These are phyloP conservation scores for Calosoma granatense DNA, from an alignment of 1,140 invertebrate genomes.

Conservation along the genomic window DNA sequence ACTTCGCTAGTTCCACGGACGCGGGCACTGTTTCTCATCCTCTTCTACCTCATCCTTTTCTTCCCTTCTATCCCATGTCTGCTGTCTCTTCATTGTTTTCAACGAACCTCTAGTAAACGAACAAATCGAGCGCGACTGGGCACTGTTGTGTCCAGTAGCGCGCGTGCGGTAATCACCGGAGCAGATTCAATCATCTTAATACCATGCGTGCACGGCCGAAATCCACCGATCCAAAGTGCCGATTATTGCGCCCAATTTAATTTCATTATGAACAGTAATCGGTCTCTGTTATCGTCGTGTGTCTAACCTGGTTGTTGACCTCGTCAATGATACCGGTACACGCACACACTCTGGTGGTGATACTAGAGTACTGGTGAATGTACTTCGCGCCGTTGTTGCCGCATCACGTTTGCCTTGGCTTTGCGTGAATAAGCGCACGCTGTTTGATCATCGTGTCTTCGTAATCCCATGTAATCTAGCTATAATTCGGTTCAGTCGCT, in stretches of 20 bases:
- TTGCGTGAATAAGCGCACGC: background rate
- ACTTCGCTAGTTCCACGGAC: background rate
- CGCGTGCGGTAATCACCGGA: background rate
- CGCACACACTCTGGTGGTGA: no score
- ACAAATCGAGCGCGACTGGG: background rate
- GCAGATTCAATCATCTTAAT: background rate
- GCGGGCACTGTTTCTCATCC: no score
- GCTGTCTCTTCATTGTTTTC: background rate
- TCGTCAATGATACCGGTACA: no score
- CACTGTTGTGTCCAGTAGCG: no score
- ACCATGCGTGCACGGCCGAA: background rate
- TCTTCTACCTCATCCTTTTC: background rate
- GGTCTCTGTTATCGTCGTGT: no score
- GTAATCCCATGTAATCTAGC: background rate
- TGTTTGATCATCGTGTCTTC: background rate
- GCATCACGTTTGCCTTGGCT: background rate
- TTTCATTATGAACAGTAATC: background rate
- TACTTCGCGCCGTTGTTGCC: no score
- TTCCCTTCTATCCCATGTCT: background rate
- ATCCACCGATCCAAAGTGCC: background rate
- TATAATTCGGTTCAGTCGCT: background rate
- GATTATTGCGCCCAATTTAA: background rate
- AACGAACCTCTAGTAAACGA: background rate
- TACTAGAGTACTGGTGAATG: no score
- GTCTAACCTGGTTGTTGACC: no score